These are phyloP conservation scores for Rotaria magnacalcarata DNA, from an alignment of 2,888 invertebrate genomes.

Conservation along the genomic window DNA sequence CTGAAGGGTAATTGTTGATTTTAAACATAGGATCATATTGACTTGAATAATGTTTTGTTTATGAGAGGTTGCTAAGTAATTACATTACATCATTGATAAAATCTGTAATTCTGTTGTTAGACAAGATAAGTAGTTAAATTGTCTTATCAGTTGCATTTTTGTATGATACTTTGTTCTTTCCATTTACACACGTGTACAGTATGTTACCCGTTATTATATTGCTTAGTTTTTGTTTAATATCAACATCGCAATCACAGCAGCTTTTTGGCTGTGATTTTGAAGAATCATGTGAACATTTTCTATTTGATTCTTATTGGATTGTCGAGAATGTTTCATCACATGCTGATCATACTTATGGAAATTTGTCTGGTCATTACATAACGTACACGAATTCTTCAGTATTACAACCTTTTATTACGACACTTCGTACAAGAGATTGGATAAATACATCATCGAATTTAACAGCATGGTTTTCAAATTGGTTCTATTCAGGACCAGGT, in stretches of 20 bases:
- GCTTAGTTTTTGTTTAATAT: neutral
- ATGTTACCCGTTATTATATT: neutral
- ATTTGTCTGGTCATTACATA: neutral
- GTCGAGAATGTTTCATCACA: neutral
- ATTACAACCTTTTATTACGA: neutral
- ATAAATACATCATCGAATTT: neutral
- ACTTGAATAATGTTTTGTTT: too few species aligned
- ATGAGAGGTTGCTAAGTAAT: too few species aligned
- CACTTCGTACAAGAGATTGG: neutral
- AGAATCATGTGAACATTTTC: neutral
- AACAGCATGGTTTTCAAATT: neutral
- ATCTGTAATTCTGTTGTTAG: too few species aligned
- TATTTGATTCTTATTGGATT: neutral
- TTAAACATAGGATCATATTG: too few species aligned
- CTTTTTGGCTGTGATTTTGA: neutral
- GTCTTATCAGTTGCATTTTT: too few species aligned
- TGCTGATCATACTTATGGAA: neutral
- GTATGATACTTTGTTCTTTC: neutral
- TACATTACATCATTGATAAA: too few species aligned
- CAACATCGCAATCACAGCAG: neutral
- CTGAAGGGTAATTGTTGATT: too few species aligned
- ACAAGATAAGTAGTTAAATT: too few species aligned
- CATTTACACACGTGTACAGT: neutral
- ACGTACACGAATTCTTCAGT: neutral
- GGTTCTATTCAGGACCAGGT: neutral